Evolutionary conservation across 1,140 invertebrate species (phyloP).

Genomic region (Macrocentrus cingulum): DNA sequence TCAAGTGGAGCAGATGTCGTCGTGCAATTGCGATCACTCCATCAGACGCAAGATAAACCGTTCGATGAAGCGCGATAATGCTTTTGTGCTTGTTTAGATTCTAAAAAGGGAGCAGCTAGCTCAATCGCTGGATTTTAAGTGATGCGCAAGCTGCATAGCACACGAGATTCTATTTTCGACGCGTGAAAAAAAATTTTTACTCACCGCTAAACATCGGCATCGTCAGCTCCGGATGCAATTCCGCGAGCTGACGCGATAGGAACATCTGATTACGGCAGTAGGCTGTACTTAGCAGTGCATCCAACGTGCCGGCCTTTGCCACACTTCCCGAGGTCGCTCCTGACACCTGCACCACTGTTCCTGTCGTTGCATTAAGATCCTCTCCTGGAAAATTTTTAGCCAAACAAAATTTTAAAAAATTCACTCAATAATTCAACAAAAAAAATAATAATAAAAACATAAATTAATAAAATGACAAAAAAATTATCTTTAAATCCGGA

Average conservation of each 20-base stretch:
- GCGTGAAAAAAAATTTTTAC: too few relatives aligned
- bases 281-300: constrained; percentile 79
- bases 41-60: constrained; percentile 23
- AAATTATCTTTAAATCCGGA: too few relatives aligned
- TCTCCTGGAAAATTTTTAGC: too few relatives aligned
- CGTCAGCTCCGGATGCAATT: constrained; percentile 93
- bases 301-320: constrained; percentile 69
- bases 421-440: too few relatives aligned
- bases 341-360: too few relatives aligned
- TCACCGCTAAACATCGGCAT: constrained; percentile 99
- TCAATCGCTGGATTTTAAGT: constrained; percentile 8
- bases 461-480: too few relatives aligned
- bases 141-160: constrained; percentile 7
- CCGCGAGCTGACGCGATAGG: constrained; percentile 87
- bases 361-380: too few relatives aligned
- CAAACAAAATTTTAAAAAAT: too few relatives aligned
- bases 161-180: constrained; percentile 7
- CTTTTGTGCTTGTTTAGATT: constrained; percentile 25
- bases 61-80: not conserved
- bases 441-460: too few relatives aligned
- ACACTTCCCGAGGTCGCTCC: too few relatives aligned
- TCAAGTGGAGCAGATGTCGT: constrained; percentile 24
- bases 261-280: constrained; percentile 92
- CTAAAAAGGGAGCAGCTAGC: constrained; percentile 28
- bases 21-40: constrained; percentile 30